These are phyloP conservation scores for Spatulosminthurus flaviceps DNA, from an alignment of 2,888 invertebrate genomes.

Conservation along the genomic window DNA sequence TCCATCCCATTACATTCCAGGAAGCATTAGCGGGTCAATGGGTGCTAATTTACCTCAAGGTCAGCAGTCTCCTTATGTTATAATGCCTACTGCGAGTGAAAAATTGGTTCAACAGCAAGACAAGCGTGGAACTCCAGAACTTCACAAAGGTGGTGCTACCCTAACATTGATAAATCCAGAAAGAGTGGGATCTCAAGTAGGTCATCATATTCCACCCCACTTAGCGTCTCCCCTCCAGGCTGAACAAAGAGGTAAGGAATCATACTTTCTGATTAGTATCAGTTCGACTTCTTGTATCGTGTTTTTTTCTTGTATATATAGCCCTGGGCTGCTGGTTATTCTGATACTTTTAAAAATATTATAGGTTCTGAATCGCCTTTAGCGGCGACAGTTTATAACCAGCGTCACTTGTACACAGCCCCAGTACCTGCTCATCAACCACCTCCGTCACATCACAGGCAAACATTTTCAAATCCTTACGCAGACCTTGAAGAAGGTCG, in stretches of 20 bases:
- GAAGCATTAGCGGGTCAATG: conserved; percentile 47
- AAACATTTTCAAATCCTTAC: conserved; percentile 59
- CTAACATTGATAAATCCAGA: conserved; percentile 40
- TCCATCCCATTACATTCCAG: conserved; percentile 54
- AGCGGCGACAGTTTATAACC: conserved; percentile 68
- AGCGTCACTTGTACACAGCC: conserved; percentile 65
- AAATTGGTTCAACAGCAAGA: conserved; percentile 39
- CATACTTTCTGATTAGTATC: no score
- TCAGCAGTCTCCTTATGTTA: conserved; percentile 49
- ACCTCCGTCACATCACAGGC: conserved; percentile 50
- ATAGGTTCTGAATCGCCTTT: conserved; percentile 72
- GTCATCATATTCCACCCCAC: conserved; percentile 56
- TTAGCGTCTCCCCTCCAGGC: conserved; percentile 55
- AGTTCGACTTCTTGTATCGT: no score
- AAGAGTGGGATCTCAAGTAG: conserved; percentile 38
- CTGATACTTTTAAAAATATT: no score
- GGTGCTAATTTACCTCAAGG: conserved; percentile 44
- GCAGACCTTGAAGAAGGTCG: conserved; percentile 55
- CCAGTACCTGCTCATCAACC: conserved; percentile 61
- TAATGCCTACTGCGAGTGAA: conserved; percentile 33
- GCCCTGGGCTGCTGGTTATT: no score
- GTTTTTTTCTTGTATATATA: no score
- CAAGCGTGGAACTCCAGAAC: conserved; percentile 48
- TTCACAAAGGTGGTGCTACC: conserved; percentile 44
- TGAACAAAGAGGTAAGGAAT: conserved; percentile 34